phyloP scores from a whole-genome alignment of 2,888 invertebrate species.

The Polylopha cassiicola region DNA sequence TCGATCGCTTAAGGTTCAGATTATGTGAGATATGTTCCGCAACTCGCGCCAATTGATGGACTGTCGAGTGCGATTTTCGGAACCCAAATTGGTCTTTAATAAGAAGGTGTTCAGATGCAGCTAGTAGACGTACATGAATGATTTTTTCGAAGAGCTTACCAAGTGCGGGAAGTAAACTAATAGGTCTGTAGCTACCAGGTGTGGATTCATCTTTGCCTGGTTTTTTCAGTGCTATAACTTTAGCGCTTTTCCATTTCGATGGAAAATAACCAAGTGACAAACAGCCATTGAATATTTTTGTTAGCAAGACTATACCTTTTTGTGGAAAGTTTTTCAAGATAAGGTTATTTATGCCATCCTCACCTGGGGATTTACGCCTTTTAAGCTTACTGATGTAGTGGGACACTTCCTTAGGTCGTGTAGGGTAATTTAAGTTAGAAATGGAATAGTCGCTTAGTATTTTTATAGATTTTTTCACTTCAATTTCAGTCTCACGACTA shows the following conservation, averaged over 20 bases:
- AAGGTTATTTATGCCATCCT: constrained; percentile 10
- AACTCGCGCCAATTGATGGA: neutral
- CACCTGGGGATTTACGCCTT: constrained; percentile 11
- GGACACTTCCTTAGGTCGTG: constrained; percentile 5
- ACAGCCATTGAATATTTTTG: constrained; percentile 18
- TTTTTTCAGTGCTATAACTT: constrained; percentile 14
- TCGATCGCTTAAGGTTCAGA: neutral
- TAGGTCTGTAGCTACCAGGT: constrained; percentile 17
- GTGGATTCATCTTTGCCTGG: constrained; percentile 7
- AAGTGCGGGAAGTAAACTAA: constrained; percentile 17
- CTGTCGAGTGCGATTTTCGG: constrained; percentile 1
- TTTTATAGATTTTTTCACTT: constrained; percentile 1
- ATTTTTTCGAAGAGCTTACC: constrained; percentile 19
- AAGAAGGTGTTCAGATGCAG: neutral
- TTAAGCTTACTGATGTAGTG: constrained; percentile 5
- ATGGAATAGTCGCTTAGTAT: neutral
- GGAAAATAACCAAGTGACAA: constrained; percentile 12
- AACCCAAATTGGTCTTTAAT: constrained; percentile 22
- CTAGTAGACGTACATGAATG: constrained; percentile 5
- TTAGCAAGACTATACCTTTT: constrained; percentile 10
- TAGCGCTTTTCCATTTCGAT: constrained; percentile 9
- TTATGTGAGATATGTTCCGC: neutral
- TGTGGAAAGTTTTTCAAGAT: constrained; percentile 17
- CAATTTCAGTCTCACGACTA: neutral
- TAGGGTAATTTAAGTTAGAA: neutral